Evolutionary conservation across 2,797 vertebrate species (phyloP).

Genomic region (Parambassis ranga): DNA sequence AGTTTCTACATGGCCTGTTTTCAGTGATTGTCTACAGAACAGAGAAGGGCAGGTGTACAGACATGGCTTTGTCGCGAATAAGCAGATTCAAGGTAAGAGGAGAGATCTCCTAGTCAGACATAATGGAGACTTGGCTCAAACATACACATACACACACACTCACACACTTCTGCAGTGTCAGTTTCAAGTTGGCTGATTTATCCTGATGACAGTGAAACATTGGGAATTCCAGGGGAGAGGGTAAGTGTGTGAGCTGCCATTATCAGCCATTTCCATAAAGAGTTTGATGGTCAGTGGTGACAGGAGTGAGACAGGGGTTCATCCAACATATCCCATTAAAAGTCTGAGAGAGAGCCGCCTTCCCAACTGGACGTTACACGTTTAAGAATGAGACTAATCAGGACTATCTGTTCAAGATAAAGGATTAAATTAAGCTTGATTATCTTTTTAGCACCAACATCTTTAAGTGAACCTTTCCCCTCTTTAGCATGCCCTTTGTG

Average conservation of each 20-base stretch:
- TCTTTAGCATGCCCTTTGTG: neutral
- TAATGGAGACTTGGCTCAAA: slow-evolving; percentile 41
- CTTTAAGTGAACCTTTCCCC: neutral
- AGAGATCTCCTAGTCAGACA: slow-evolving; percentile 54
- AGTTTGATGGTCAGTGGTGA: slow-evolving; percentile 15
- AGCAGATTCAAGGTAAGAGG: slow-evolving; percentile 45
- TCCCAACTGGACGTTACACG: neutral
- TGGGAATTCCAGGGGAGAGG: slow-evolving; percentile 50
- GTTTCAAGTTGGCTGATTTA: slow-evolving; percentile 54
- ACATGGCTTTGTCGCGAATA: slow-evolving; percentile 36
- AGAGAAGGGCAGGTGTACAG: neutral
- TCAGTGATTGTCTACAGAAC: neutral
- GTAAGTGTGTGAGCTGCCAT: slow-evolving; percentile 31
- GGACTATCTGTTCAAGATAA: too few species aligned
- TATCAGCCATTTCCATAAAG: slow-evolving; percentile 30
- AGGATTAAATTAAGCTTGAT: neutral
- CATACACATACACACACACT: neutral
- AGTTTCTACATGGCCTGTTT: slow-evolving; percentile 7
- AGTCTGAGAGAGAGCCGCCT: neutral
- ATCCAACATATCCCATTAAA: neutral
- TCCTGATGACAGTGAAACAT: slow-evolving; percentile 56
- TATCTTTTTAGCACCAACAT: neutral
- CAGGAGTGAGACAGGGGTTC: neutral
- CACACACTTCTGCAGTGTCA: slow-evolving; percentile 50
- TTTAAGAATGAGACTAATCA: neutral